These are phyloP conservation scores for Anthonomus grandis DNA, from an alignment of 1,140 invertebrate species.

Conservation along the genomic window DNA sequence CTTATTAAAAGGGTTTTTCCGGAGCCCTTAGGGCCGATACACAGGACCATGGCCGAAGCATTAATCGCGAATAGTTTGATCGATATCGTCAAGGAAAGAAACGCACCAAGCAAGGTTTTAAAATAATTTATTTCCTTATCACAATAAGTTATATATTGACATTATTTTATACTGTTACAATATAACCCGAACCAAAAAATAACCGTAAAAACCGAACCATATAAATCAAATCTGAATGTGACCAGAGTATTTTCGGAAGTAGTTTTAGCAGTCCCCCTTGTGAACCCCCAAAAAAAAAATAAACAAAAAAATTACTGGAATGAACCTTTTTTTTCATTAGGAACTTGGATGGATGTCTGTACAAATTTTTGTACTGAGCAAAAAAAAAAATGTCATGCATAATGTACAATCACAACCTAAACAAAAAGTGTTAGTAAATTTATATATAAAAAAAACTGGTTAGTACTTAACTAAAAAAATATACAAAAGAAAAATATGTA, in stretches of 20 bases:
- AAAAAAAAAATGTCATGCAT: too few relatives aligned
- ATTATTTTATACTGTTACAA: too few relatives aligned
- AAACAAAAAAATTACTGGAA: not conserved
- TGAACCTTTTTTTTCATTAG: too few relatives aligned
- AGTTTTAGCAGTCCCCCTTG: too few relatives aligned
- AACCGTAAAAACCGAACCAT: too few relatives aligned
- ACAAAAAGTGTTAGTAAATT: not conserved
- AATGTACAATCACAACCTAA: too few relatives aligned
- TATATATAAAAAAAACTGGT: not conserved
- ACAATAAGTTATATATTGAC: not conserved
- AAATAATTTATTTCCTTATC: not conserved
- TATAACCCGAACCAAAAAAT: too few relatives aligned
- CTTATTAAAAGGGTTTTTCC: slow-evolving; percentile 79
- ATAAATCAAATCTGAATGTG: too few relatives aligned
- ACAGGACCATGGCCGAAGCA: slow-evolving; percentile 60
- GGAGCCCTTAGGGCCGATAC: slow-evolving; percentile 70
- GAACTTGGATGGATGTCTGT: too few relatives aligned
- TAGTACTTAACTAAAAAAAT: not conserved
- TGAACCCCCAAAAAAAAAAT: not conserved
- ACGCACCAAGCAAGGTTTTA: not conserved
- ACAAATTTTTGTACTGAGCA: too few relatives aligned
- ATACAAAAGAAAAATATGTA: not conserved
- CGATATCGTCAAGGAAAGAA: not conserved
- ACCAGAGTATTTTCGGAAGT: too few relatives aligned
- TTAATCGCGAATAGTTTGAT: slow-evolving; percentile 11